A percentile compares a stretch with the other conserved stretches of the same genome.
phyloP scores from a whole-genome alignment of 1,140 invertebrate genomes.

The Dreissena rostriformis region DNA sequence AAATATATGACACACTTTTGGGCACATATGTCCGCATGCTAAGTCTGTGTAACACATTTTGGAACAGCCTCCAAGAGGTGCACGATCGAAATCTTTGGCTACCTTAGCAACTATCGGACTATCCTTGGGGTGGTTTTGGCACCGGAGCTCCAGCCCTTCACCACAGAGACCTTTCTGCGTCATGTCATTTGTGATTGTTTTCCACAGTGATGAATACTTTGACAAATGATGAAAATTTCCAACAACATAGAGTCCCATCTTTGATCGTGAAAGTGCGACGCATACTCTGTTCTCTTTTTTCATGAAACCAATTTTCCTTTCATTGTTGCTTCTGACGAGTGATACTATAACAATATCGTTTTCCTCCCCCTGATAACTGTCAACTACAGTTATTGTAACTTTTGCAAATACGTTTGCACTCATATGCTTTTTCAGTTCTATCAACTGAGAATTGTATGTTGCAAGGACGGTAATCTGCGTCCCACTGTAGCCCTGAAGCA shows the following conservation, averaged over 20 bases:
- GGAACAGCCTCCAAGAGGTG: constrained; percentile 80
- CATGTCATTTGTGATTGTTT: constrained; percentile 69
- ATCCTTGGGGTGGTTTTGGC: constrained; percentile 81
- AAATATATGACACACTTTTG: constrained; percentile 70
- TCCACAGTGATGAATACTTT: constrained; percentile 78
- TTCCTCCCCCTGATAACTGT: constrained; percentile 90
- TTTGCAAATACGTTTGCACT: constrained; percentile 63
- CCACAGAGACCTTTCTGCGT: constrained; percentile 57
- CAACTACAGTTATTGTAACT: constrained; percentile 85
- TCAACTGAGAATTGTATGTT: constrained; percentile 79
- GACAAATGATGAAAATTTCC: constrained; percentile 87
- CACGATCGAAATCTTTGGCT: constrained; percentile 76
- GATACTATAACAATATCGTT: constrained; percentile 92
- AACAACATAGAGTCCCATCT: constrained; percentile 86
- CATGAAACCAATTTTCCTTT: constrained; percentile 89
- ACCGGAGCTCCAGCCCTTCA: constrained; percentile 75
- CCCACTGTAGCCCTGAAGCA: constrained; percentile 77
- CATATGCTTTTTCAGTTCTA: constrained; percentile 70
- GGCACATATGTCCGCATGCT: constrained; percentile 78
- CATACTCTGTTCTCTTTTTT: constrained; percentile 89
- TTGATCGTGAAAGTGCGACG: constrained; percentile 91
- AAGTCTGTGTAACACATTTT: constrained; percentile 74
- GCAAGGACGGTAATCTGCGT: constrained; percentile 80
- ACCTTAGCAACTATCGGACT: constrained; percentile 52
- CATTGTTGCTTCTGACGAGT: constrained; percentile 87